Conservation (phyloP, 2,797 vertebrate genomes). For the Alcedo atthis region DNA sequence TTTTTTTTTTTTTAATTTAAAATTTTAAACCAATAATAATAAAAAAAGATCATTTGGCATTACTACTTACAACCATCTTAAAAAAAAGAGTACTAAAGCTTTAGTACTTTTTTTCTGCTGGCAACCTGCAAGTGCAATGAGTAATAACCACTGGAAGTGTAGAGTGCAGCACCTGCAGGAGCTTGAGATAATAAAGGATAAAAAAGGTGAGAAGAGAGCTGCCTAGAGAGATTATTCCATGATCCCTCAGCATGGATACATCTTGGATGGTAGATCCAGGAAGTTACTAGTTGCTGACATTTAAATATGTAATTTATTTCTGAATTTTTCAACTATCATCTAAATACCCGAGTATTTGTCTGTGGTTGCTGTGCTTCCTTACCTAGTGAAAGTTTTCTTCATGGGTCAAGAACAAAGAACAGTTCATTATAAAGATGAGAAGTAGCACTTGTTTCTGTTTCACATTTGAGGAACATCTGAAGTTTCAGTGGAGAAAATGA, state of each 20-base stretch:
- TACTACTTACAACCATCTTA: background rate
- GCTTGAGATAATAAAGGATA: background rate
- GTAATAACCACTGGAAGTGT: background rate
- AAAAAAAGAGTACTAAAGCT: background rate
- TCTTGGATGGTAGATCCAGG: background rate
- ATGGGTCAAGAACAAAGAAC: background rate
- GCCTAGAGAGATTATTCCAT: background rate
- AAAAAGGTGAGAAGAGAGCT: background rate
- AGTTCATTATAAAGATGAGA: background rate
- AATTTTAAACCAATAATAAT: too few species aligned
- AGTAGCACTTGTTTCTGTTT: background rate
- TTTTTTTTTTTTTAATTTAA: too few species aligned
- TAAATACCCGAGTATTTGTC: background rate
- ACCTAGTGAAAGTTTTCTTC: background rate
- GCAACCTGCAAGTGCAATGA: background rate
- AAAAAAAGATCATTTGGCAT: background rate
- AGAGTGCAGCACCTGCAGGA: background rate
- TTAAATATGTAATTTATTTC: background rate
- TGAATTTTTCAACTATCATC: background rate
- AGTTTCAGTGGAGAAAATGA: background rate
- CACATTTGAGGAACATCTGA: background rate
- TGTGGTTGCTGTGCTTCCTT: background rate
- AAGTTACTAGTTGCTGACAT: background rate
- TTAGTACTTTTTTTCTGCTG: background rate
- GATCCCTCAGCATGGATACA: background rate